A percentile compares a stretch with the other conserved stretches of the same genome.
These are phyloP conservation scores for Selenia dentaria DNA, from an alignment of 2,888 invertebrate genomes.

Conservation along the genomic window DNA sequence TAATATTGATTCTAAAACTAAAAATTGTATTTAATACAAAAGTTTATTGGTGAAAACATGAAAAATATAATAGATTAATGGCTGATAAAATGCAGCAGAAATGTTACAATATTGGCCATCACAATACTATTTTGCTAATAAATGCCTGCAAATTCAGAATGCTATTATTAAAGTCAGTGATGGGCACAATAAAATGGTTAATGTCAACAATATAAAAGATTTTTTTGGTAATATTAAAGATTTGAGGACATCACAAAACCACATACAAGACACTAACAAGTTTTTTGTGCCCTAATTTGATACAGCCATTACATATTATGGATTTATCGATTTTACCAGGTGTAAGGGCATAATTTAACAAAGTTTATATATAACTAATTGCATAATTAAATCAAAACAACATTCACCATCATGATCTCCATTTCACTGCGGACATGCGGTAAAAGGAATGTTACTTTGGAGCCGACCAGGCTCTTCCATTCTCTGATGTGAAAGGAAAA, in stretches of 20 bases:
- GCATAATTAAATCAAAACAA: slow-evolving; percentile 67
- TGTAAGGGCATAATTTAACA: slow-evolving; percentile 72
- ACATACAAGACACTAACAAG: slow-evolving; percentile 77
- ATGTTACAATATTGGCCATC: slow-evolving; percentile 84
- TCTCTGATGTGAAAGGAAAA: slow-evolving; percentile 79
- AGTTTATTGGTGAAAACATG: slow-evolving; percentile 85
- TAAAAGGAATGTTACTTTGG: slow-evolving; percentile 81
- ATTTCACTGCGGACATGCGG: slow-evolving; percentile 81
- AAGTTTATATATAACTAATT: slow-evolving; percentile 61
- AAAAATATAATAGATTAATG: slow-evolving; percentile 85
- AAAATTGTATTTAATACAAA: slow-evolving; percentile 85
- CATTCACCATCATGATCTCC: slow-evolving; percentile 78
- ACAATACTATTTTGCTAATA: slow-evolving; percentile 82
- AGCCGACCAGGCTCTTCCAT: slow-evolving; percentile 76
- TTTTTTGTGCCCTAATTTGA: slow-evolving; percentile 80
- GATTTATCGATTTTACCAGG: slow-evolving; percentile 62
- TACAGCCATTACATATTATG: slow-evolving; percentile 78
- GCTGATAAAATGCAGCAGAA: slow-evolving; percentile 85
- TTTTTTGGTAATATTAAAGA: slow-evolving; percentile 71
- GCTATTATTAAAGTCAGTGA: slow-evolving; percentile 66
- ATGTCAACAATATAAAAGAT: slow-evolving; percentile 65
- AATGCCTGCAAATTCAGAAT: slow-evolving; percentile 83
- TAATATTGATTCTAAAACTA: slow-evolving; percentile 83
- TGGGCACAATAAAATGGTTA: slow-evolving; percentile 83
- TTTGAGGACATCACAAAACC: slow-evolving; percentile 73